These are phyloP conservation scores for Steinernema feltiae DNA, from an alignment of 1,140 invertebrate genomes.

Conservation along the genomic window DNA sequence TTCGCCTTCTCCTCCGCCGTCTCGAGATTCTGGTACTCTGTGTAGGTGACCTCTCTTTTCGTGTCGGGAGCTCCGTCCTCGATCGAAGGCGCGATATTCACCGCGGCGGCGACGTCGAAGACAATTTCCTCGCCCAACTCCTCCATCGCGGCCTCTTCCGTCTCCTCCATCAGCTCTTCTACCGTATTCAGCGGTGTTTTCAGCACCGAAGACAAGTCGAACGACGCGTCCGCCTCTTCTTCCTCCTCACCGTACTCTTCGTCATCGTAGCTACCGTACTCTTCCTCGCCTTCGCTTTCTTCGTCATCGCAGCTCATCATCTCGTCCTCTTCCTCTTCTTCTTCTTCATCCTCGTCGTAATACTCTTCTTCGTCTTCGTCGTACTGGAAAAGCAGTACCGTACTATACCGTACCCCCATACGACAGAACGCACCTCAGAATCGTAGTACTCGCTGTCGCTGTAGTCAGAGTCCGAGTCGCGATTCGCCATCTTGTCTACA, in stretches of 20 bases:
- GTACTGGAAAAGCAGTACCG: constrained; percentile 3
- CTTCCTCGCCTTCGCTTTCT: constrained; percentile 29
- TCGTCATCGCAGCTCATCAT: constrained; percentile 32
- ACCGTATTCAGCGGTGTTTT: constrained; percentile 17
- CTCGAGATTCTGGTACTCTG: constrained; percentile 15
- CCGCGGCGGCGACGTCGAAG: constrained; percentile 19
- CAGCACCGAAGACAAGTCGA: constrained; percentile 20
- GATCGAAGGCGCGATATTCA: background rate
- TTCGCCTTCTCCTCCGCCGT: constrained; percentile 17
- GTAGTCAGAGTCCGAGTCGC: constrained; percentile 50
- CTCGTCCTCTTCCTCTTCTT: constrained; percentile 33
- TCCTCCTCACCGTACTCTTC: constrained; percentile 38
- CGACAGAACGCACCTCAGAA: constrained; percentile 15
- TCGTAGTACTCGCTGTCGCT: constrained; percentile 37
- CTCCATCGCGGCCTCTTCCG: constrained; percentile 22
- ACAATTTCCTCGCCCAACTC: constrained; percentile 22
- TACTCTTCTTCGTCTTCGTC: constrained; percentile 32
- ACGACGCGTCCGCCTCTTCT: constrained; percentile 30
- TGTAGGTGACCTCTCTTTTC: constrained; percentile 20
- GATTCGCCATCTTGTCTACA: constrained; percentile 46
- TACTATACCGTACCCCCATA: background rate
- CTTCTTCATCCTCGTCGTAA: constrained; percentile 31
- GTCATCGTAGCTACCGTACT: constrained; percentile 29
- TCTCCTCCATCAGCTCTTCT: constrained; percentile 18
- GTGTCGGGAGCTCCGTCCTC: constrained; percentile 10